Percentiles rank a stretch among this genome's conserved stretches.
Evolutionary conservation across 2,888 invertebrate species (phyloP).

Genomic region (Drosophila seclusa): DNA sequence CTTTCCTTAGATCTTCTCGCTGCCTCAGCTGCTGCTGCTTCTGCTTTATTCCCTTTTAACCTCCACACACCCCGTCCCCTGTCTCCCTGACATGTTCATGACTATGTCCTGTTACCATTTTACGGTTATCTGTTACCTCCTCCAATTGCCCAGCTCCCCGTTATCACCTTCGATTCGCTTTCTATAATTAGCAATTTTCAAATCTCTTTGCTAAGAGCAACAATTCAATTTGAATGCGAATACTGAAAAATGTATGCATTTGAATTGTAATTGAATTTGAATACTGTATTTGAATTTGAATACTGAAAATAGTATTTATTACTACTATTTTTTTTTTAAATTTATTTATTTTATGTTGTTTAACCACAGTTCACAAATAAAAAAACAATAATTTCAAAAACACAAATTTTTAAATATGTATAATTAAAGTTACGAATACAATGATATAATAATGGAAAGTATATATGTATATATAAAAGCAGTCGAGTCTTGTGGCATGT

Average conservation of each 20-base stretch:
- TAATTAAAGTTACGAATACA: no score
- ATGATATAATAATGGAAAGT: no score
- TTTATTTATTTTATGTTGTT: background rate
- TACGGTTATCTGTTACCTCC: slow-evolving; percentile 15
- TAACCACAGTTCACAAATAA: background rate
- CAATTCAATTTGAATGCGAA: slow-evolving; percentile 22
- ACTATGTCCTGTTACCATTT: slow-evolving; percentile 30
- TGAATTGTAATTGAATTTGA: background rate
- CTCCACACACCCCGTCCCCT: background rate
- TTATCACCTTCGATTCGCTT: slow-evolving; percentile 2
- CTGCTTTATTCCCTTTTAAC: slow-evolving; percentile 6
- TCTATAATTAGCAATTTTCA: slow-evolving; percentile 50
- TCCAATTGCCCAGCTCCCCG: background rate
- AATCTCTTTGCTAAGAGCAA: slow-evolving; percentile 16
- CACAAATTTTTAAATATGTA: no score
- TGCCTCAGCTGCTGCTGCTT: background rate
- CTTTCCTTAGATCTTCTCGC: slow-evolving; percentile 60
- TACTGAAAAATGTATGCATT: background rate
- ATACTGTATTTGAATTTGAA: background rate
- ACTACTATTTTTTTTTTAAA: background rate
- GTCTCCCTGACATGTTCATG: slow-evolving; percentile 6
- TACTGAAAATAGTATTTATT: background rate
- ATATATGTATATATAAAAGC: no score
- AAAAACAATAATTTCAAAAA: no score
- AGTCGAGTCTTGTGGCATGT: no score